Base-by-base conservation (phyloP, 2,888 invertebrate species). In the Conistra vaccinii region DNA sequence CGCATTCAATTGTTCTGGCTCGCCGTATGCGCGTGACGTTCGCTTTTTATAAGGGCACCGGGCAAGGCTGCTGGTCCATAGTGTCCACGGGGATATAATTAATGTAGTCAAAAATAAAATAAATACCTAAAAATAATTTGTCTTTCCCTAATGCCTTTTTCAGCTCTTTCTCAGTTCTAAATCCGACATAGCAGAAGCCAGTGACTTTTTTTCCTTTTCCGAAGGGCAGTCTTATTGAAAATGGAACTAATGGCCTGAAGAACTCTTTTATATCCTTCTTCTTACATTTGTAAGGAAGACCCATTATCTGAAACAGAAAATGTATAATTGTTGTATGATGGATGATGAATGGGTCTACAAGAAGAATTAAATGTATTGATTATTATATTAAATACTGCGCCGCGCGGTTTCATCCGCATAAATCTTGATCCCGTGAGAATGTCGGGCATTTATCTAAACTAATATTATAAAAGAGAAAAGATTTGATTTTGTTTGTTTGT, bases 111-210 rank as follows among this genome's bases (percentile, higher is more conserved):
- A 42, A 48, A n/a, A 51, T 3, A 62, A n/a, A 55, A 39, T 12
- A 79, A 94, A 94, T 96, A 98, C 98, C 97, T 89, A 99, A 97
- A 92, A 99, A 99, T 90, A 98, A 98, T 94, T 98, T 98, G 91
- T 99, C 97, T 93, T 99, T 99, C 67, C 97, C 95, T 86, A 99
- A 95, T 3, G 98, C 99, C 89, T 98, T 98, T 48, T 97, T 97
- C 89, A 98, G 97, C 83, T 98, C 98, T 81, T 97, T 97, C 90
- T 99, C 98, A 6, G 97, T 98, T 92, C 98, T 97, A 89, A 99
- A 99, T 3, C 99, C 99, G n/a, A 98, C 98, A 95, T 98, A 99
- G 58, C 99, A 99, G 89, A 99, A 98, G 10, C 99, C 98, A 90
- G 98, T 97, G 3, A 98, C 96, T 86, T 98, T 97, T 77, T 94